phyloP scores from a whole-genome alignment of 2,113 vertebrate species.

The Parus major region DNA sequence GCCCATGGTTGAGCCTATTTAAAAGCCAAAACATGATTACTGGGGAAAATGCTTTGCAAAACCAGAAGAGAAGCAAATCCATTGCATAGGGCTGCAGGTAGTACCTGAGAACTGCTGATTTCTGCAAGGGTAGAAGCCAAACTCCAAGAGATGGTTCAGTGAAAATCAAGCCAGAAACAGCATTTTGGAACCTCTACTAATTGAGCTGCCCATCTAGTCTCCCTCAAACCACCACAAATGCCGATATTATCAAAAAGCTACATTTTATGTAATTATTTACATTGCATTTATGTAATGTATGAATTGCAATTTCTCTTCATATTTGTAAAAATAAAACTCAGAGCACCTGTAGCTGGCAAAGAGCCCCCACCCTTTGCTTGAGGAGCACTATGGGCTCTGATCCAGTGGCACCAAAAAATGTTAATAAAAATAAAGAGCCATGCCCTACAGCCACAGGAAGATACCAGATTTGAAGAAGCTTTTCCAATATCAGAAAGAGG shows the following conservation, averaged over 20 bases:
- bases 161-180: neutral
- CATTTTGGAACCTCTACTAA: neutral
- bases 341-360: neutral
- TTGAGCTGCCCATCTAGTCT: neutral
- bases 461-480: neutral
- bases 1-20: neutral
- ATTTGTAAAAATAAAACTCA: neutral
- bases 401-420: neutral
- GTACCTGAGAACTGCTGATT: neutral
- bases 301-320: neutral
- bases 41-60: neutral
- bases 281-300: no score
- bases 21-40: neutral
- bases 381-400: neutral
- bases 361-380: neutral
- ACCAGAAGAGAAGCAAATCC: neutral
- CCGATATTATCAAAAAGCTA: neutral
- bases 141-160: neutral
- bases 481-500: neutral
- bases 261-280: neutral
- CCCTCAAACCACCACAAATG: neutral
- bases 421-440: neutral
- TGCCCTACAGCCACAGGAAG: neutral
- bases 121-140: neutral
- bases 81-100: rapidly evolving